These are phyloP conservation scores for Dolichopus griseipennis DNA, from an alignment of 2,888 invertebrate species.

Conservation along the genomic window DNA sequence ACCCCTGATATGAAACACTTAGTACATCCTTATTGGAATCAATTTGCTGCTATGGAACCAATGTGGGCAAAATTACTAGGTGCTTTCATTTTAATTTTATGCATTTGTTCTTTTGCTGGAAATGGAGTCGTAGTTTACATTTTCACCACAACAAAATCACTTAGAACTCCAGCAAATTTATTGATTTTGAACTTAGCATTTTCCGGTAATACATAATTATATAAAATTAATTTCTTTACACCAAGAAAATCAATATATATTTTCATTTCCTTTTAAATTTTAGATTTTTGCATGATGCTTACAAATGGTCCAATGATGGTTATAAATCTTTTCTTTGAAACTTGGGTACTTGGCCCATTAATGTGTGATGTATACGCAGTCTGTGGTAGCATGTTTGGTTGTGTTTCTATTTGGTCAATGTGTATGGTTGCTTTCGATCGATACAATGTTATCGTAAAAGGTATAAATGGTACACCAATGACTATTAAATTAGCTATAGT, in stretches of 20 bases:
- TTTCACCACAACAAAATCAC: constrained; percentile 40
- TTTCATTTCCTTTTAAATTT: too few relatives aligned
- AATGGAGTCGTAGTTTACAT: constrained; percentile 42
- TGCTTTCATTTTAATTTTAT: constrained; percentile 67
- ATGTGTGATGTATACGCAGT: constrained; percentile 83
- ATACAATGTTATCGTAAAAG: constrained; percentile 90
- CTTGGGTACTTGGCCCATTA: constrained; percentile 50
- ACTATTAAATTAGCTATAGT: constrained; percentile 70
- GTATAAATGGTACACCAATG: constrained; percentile 75
- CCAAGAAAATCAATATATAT: too few relatives aligned
- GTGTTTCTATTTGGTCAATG: constrained; percentile 89
- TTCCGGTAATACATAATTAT: constrained; percentile 45
- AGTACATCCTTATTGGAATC: constrained; percentile 72
- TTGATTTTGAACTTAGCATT: constrained; percentile 85
- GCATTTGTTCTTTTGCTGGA: constrained; percentile 43
- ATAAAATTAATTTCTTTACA: too few relatives aligned
- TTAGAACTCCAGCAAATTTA: constrained; percentile 85
- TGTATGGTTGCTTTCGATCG: constrained; percentile 85
- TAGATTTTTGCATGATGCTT: constrained; percentile 80
- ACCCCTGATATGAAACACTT: constrained; percentile 57
- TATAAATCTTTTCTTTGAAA: constrained; percentile 40
- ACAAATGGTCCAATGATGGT: constrained; percentile 44
- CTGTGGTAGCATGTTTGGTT: constrained; percentile 75
- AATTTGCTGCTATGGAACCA: constrained; percentile 81
- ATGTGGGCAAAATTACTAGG: constrained; percentile 77